Percentiles rank a stretch among this genome's conserved stretches.
These are phyloP conservation scores for Steromphala cineraria DNA, from an alignment of 2,888 invertebrate genomes.

Conservation along the genomic window DNA sequence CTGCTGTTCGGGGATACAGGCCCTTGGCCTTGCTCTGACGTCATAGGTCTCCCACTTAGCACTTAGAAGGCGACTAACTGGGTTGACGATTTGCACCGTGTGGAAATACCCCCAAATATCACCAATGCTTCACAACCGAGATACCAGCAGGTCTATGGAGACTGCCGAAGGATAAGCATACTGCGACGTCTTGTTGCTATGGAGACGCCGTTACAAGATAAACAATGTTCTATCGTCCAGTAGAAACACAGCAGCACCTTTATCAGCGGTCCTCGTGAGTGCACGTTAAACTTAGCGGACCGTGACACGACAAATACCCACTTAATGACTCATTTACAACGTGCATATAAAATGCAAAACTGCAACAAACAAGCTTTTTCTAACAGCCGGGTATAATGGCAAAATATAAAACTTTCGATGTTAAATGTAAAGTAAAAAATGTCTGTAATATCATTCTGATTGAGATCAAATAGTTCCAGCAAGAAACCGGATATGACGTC, in stretches of 20 bases:
- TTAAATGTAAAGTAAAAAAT: background rate
- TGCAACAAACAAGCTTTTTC: conserved; percentile 3
- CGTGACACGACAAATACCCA: background rate
- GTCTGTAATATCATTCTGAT: conserved; percentile 7
- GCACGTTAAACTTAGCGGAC: background rate
- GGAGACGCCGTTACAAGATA: too few relatives aligned
- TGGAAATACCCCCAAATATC: too few relatives aligned
- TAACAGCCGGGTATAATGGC: conserved; percentile 12
- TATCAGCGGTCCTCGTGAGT: background rate
- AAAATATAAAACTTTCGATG: conserved; percentile 18
- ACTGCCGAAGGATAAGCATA: too few relatives aligned
- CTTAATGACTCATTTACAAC: background rate
- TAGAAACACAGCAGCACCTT: background rate
- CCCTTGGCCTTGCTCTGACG: too few relatives aligned
- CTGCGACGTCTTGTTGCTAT: too few relatives aligned
- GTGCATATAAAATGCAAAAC: conserved; percentile 18
- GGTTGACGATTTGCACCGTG: too few relatives aligned
- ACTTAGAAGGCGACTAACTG: too few relatives aligned
- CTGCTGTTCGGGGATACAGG: too few relatives aligned
- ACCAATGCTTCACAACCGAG: too few relatives aligned
- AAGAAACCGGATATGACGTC: conserved; percentile 6
- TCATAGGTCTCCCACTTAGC: too few relatives aligned
- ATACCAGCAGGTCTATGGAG: too few relatives aligned
- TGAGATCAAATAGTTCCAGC: conserved; percentile 13
- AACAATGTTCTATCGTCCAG: too few relatives aligned